Evolutionary conservation across 2,797 vertebrate species (phyloP), one percentile per base, ranked within the genome.

Genomic region (Alosa sapidissima): DNA sequence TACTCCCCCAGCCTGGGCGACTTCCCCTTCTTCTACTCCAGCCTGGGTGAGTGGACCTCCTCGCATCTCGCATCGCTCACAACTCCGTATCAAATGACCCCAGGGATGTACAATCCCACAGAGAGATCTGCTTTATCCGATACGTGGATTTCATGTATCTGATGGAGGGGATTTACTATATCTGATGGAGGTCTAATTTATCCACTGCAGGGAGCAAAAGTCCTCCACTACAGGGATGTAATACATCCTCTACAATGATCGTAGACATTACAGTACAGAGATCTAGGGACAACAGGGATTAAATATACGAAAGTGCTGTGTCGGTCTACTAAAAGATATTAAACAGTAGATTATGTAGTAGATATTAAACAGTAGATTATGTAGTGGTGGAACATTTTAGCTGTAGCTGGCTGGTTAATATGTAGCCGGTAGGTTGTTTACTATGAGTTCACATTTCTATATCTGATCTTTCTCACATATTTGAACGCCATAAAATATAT

Each of bases 21-120:
- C 93, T 99, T 99, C 92, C 98, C 98, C 91, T 99, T 99, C 96
- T 99, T 97, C 95, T 99, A 98, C 91, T 95, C 97, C 91, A 96
- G 96, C 93, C 96, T 99, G 85, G 98, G 98, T 99, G 92, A 96
- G 97, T 96, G n/a, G n/a, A n/a, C n/a, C n/a, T n/a, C 16, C 0
- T 16, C 54, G 2, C 51, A 11, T 10, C 9, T n/a, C n/a, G n/a
- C n/a, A n/a, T n/a, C n/a, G 3, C 54, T 55, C 54, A 1, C 16
- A 55, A 4, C 54, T 5, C 14, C 14, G 2, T 16, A 14, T 55
- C 54, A 55, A 55, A 21, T 21, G 6, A 58, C 55, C 4, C 55
- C 16, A 19, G 19, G 0, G 16, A 58, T 6, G 55, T 16, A 55
- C 55, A 58, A 5, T 21, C 55, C 5, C 19, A 21, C 3, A 58